Conservation (phyloP, 2,888 invertebrate species). For the Cyrtodaria siliqua region DNA sequence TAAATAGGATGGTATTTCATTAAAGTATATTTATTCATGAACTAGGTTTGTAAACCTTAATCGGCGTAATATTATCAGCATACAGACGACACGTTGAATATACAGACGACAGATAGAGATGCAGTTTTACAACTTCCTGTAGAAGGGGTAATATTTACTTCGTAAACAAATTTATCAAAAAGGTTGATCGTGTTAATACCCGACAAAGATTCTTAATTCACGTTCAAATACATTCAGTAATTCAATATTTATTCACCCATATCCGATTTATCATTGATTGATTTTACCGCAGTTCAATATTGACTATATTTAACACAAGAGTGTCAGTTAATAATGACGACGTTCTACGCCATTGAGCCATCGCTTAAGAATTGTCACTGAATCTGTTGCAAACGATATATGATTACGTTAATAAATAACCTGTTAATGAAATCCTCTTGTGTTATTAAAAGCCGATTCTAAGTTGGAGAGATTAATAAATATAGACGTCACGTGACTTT, state of each 20-base stretch:
- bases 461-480: background rate
- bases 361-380: no score
- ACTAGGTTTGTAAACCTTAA: no score
- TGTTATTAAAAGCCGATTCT: no score
- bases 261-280: constrained; percentile 24
- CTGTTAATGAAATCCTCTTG: no score
- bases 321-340: no score
- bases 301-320: constrained; percentile 6
- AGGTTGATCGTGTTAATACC: constrained; percentile 22
- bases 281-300: constrained; percentile 30
- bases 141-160: constrained; percentile 23
- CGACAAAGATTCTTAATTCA: constrained; percentile 7
- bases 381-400: no score
- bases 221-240: constrained; percentile 33
- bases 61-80: no score
- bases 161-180: constrained; percentile 33
- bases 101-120: background rate
- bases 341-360: no score
- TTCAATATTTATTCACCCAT: constrained; percentile 30
- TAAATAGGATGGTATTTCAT: no score
- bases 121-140: constrained; percentile 15
- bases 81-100: no score
- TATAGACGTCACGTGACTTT: constrained; percentile 7
- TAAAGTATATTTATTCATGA: no score
- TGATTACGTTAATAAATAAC: no score